These are phyloP conservation scores for Serranus cabrilla DNA, from an alignment of 2,797 vertebrate species.

Conservation along the genomic window DNA sequence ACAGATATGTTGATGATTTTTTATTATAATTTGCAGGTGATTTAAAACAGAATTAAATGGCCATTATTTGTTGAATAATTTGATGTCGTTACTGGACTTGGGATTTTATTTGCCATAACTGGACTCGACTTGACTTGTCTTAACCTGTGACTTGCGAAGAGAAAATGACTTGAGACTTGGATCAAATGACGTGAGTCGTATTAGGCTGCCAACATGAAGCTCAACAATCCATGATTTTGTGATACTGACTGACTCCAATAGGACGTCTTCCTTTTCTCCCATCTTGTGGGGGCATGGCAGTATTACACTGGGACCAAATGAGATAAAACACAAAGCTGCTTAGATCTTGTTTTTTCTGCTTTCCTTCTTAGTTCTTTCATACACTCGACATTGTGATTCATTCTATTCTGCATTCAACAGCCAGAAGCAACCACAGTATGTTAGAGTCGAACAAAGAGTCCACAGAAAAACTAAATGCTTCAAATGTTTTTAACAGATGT, in stretches of 20 bases:
- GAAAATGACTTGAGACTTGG: too few species aligned
- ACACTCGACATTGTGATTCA: neutral
- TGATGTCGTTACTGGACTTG: too few species aligned
- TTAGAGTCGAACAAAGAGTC: constrained; percentile 32
- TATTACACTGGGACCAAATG: neutral
- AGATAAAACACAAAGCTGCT: neutral
- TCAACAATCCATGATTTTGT: neutral
- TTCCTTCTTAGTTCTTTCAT: neutral
- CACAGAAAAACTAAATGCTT: constrained; percentile 21
- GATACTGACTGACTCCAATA: neutral
- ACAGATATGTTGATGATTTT: too few species aligned
- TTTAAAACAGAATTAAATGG: too few species aligned
- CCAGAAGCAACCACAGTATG: constrained; percentile 13
- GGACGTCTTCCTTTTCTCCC: constrained; percentile 7
- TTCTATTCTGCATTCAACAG: constrained; percentile 6
- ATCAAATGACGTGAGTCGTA: too few species aligned
- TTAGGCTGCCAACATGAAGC: too few species aligned
- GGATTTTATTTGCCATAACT: too few species aligned
- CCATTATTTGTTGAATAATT: too few species aligned
- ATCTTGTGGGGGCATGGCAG: constrained; percentile 38
- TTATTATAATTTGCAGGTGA: too few species aligned
- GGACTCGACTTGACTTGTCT: too few species aligned
- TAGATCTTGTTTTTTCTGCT: neutral
- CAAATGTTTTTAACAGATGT: constrained; percentile 41
- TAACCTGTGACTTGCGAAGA: too few species aligned